Evolutionary conservation across 37 sponge, comb jelly and placozoan genomes (phyloP).

Genomic region (Amphimedon queenslandica): DNA sequence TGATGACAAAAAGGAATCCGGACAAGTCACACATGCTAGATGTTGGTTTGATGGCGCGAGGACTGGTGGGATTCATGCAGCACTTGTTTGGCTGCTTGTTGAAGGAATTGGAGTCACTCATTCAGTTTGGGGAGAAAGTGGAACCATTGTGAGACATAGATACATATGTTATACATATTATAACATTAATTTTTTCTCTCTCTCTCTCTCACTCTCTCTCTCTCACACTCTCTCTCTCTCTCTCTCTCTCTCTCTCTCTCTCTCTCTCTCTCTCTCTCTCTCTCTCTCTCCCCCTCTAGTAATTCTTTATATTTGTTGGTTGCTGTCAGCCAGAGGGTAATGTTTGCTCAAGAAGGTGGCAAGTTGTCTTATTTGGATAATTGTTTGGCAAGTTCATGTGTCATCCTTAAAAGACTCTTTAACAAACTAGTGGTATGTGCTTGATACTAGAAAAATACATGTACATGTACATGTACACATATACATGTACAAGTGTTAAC

Average conservation of each 20-base stretch:
- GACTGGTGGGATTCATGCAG: constrained; percentile 29
- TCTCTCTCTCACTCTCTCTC: constrained; percentile 5
- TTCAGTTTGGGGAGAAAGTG: constrained; percentile 70
- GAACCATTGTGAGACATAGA: constrained; percentile 85
- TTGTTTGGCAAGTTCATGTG: constrained; percentile 44
- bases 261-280: no score
- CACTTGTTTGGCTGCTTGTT: constrained; percentile 60
- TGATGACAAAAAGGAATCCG: not conserved
- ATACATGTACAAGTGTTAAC: not conserved
- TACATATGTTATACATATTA: no score
- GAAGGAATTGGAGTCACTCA: constrained; percentile 69
- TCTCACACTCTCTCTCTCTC: constrained; percentile 12
- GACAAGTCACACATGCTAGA: not conserved
- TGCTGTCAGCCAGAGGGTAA: constrained; percentile 54
- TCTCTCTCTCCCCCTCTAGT: constrained; percentile 34
- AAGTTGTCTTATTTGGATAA: constrained; percentile 52
- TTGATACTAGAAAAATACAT: not conserved
- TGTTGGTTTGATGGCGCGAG: not conserved
- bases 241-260: no score
- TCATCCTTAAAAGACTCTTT: constrained; percentile 65
- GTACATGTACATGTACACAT: not conserved
- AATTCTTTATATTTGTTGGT: constrained; percentile 72
- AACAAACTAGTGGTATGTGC: constrained; percentile 72
- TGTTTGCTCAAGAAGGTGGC: constrained; percentile 40
- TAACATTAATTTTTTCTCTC: no score